Evolutionary conservation across 1,140 invertebrate genomes (phyloP).

Genomic region (Rhopalosiphum maidis): DNA sequence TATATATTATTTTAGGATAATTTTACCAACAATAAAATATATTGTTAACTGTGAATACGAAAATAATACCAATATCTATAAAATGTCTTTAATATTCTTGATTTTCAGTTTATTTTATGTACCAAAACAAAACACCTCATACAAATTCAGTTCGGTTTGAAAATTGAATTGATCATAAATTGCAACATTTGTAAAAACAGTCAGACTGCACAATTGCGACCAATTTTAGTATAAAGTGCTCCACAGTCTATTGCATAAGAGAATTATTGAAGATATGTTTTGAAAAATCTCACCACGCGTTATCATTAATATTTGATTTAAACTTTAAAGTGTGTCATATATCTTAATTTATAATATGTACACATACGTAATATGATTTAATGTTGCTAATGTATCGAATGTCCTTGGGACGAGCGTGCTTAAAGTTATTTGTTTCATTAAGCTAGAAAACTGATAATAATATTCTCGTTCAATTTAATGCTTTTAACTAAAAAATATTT

Average conservation of each 20-base stretch:
- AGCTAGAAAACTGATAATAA: constrained; percentile 11
- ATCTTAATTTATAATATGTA: background rate
- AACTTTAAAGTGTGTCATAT: background rate
- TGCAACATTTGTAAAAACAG: too few relatives aligned
- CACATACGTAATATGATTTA: background rate
- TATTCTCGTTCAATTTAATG: background rate
- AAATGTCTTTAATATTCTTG: too few relatives aligned
- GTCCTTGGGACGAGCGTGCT: background rate
- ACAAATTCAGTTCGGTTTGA: too few relatives aligned
- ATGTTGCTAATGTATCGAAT: background rate
- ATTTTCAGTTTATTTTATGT: background rate
- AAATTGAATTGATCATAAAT: too few relatives aligned
- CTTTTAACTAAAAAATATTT: background rate
- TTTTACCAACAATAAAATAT: too few relatives aligned
- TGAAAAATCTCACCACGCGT: background rate
- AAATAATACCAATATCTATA: background rate
- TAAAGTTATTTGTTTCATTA: background rate
- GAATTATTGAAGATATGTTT: background rate
- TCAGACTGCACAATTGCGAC: background rate
- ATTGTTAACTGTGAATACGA: background rate
- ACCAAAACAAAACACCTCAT: too few relatives aligned
- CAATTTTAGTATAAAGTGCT: background rate
- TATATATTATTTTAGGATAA: too few relatives aligned
- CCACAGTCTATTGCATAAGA: background rate
- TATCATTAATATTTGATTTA: background rate